These are phyloP conservation scores for Dicyrtomina minuta DNA, from an alignment of 2,888 invertebrate species.

Conservation along the genomic window DNA sequence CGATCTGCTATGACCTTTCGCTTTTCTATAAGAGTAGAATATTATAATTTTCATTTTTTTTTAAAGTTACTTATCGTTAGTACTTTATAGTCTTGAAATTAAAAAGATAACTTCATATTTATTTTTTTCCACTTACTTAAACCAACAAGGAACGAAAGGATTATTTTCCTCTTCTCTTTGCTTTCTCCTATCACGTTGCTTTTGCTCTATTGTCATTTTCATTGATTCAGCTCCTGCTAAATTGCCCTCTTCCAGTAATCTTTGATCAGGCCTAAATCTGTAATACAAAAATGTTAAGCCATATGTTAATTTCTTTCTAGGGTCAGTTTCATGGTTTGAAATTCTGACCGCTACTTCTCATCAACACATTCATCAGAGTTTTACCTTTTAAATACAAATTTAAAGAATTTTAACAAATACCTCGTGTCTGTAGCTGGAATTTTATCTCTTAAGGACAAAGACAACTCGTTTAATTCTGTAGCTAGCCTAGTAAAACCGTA, in stretches of 20 bases:
- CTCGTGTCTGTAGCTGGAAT: slow-evolving; percentile 74
- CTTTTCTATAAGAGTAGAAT: slow-evolving; percentile 57
- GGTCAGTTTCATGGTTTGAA: not conserved
- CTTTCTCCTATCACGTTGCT: slow-evolving; percentile 71
- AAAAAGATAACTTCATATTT: too few species aligned
- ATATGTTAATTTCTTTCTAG: not conserved
- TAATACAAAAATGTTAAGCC: slow-evolving; percentile 1
- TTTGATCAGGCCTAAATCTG: slow-evolving; percentile 74
- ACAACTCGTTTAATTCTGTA: slow-evolving; percentile 78
- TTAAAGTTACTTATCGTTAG: too few species aligned
- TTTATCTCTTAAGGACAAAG: slow-evolving; percentile 63
- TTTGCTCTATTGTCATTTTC: slow-evolving; percentile 71
- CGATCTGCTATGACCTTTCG: slow-evolving; percentile 56
- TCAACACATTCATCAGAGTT: not conserved
- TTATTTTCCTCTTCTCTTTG: slow-evolving; percentile 62
- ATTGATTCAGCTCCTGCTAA: slow-evolving; percentile 69
- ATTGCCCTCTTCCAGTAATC: slow-evolving; percentile 73
- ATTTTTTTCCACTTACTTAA: slow-evolving; percentile 62
- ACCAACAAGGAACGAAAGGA: slow-evolving; percentile 61
- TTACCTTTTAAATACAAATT: slow-evolving; percentile 55
- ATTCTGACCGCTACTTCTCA: not conserved
- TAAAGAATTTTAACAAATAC: slow-evolving; percentile 63
- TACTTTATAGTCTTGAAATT: too few species aligned
- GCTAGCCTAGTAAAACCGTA: slow-evolving; percentile 84
- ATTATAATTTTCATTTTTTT: too few species aligned